Evolutionary conservation across 64 coral and sea anemone genomes (phyloP).

Genomic region (Orbicella faveolata): DNA sequence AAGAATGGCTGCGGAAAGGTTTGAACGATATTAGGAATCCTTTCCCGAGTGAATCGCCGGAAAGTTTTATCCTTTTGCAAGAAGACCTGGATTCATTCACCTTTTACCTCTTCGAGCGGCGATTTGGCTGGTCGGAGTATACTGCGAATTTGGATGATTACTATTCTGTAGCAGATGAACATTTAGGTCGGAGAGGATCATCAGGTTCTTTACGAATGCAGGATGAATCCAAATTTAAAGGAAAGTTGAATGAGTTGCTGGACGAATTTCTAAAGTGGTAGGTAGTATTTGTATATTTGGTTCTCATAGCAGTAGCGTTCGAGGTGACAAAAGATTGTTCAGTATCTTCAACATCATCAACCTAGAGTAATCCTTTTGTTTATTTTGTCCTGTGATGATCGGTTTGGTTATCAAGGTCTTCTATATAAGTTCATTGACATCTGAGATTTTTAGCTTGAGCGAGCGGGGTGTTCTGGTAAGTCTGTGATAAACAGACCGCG

Average conservation of each 20-base stretch:
- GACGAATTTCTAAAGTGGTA: slow-evolving; percentile 97
- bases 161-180: slow-evolving; percentile 35
- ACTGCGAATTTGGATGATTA: slow-evolving; percentile 38
- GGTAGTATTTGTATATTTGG: not conserved
- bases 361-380: no score
- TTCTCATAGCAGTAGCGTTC: not conserved
- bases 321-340: no score
- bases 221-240: slow-evolving; percentile 85
- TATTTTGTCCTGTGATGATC: no score
- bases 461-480: no score
- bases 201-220: slow-evolving; percentile 50
- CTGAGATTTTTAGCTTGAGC: no score
- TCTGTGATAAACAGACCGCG: no score
- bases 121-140: slow-evolving; percentile 94
- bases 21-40: slow-evolving; percentile 60
- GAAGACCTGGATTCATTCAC: slow-evolving; percentile 79
- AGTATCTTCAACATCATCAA: no score
- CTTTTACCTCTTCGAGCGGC: slow-evolving; percentile 93
- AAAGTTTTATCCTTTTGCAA: slow-evolving; percentile 61
- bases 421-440: no score
- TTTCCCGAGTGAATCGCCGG: slow-evolving; percentile 76
- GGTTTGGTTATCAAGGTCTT: no score
- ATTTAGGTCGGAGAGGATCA: slow-evolving; percentile 22
- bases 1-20: slow-evolving; percentile 77
- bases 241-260: slow-evolving; percentile 81